Percentiles rank a stretch among this genome's conserved stretches.
phyloP scores from a whole-genome alignment of 2,888 invertebrate species.

The Apamea crenata region DNA sequence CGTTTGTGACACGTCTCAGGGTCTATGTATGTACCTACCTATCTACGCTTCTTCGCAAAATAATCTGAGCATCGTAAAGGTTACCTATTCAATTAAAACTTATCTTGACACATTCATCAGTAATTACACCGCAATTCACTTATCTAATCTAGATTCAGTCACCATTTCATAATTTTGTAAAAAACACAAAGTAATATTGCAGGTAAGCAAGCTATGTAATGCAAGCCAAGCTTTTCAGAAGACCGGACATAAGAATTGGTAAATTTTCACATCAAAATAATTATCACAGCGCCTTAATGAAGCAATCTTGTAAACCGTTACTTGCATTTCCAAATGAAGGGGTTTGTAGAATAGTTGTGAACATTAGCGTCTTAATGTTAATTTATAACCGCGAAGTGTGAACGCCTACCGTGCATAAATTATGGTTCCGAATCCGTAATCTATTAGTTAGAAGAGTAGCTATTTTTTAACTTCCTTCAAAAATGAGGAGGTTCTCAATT shows the following conservation, averaged over 20 bases:
- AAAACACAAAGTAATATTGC: not conserved
- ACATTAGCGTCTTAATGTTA: constrained; percentile 33
- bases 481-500: not conserved
- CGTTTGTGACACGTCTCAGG: not conserved
- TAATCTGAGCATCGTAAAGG: constrained; percentile 5
- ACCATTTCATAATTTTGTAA: constrained; percentile 12
- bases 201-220: not conserved
- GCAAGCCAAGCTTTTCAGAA: not conserved
- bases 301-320: not conserved
- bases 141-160: constrained; percentile 26
- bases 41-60: not conserved
- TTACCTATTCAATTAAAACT: not conserved
- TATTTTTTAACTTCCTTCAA: not conserved
- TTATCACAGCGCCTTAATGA: constrained; percentile 18
- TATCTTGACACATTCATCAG: constrained; percentile 16
- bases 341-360: constrained; percentile 13
- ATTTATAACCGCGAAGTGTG: constrained; percentile 3
- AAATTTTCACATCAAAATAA: not conserved
- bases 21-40: not conserved
- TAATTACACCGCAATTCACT: constrained; percentile 33
- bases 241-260: not conserved
- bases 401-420: constrained; percentile 16
- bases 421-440: not conserved
- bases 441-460: not conserved
- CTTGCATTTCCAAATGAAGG: constrained; percentile 22